Base-by-base conservation (phyloP, 2,113 vertebrate species). In the Drymodes brunneopygia region DNA sequence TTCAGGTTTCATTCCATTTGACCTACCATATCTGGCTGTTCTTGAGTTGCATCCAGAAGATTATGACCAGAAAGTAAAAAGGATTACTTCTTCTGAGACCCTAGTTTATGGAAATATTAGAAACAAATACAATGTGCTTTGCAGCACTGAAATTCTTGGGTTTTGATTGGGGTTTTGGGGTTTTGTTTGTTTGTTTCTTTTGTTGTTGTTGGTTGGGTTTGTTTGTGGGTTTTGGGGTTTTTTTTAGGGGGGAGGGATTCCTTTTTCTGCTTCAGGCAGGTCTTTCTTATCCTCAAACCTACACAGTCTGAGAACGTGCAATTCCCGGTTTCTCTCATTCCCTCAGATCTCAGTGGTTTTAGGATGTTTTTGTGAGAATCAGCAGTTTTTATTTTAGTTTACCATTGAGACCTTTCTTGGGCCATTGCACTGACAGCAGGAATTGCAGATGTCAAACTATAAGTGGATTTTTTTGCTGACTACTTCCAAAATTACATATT, bases 201-300 rank as follows among this genome's bases (percentile, higher is more conserved):
- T 42, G 29, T 51, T 51, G 24, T 14, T 45, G 4, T 20, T 35
- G 24, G 4, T 48, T 69, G 6, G 7, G 5, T 38, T 53, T 53
- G 7, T 64, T 53, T 65, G n/a, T 11, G 3, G 29, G 22, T 22
- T 48, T 73, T 40, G 7, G 7, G 3, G 1, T 2, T 7, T 40
- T 3, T 13, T 67, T 33, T 10, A 4, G 5, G 6, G 4, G 1
- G 5, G 3, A 7, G 13, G 33, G 3, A 11, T 7, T 62, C 9
- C 44, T 2, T 21, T 28, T 47, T 51, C 8, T 80, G 20, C 4
- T 83, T 86, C 44, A 45, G 17, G 15, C 6, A 75, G 5, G 19
- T 71, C 16, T 65, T 86, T 6, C 10, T 58, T 80, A 31, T 54
- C 42, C 17, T 72, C 10, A 45, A 64, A 8, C 6, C 42, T 50